phyloP scores from a whole-genome alignment of 23 tunicate species.

The Corella eumyota region DNA sequence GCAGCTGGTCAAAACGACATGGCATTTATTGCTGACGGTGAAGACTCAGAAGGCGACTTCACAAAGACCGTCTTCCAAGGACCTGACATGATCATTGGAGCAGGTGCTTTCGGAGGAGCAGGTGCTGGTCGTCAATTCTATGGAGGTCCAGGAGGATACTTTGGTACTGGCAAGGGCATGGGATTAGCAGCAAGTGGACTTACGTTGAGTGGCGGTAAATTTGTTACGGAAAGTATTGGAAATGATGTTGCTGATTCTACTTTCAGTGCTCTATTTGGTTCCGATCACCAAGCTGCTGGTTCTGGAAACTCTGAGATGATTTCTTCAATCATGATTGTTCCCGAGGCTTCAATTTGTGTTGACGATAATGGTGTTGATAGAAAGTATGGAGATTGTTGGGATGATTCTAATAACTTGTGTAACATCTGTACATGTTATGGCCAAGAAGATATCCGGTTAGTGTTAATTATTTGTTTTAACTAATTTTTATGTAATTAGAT shows the following conservation, averaged over 20 bases:
- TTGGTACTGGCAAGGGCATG: neutral
- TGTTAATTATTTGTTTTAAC: neutral
- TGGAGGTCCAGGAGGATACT: neutral
- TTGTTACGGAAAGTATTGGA: neutral
- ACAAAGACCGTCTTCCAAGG: conserved; percentile 10
- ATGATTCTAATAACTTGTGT: conserved; percentile 17
- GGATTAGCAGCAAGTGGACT: neutral
- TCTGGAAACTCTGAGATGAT: neutral
- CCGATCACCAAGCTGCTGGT: neutral
- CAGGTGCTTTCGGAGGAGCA: conserved; percentile 1
- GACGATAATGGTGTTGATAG: conserved; percentile 41
- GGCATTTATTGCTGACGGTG: no score
- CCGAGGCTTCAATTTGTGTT: conserved; percentile 50
- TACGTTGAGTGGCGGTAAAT: neutral
- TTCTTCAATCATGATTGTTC: conserved; percentile 8
- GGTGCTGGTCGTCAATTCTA: neutral
- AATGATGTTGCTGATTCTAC: conserved; percentile 3
- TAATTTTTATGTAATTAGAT: neutral
- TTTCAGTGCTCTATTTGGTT: neutral
- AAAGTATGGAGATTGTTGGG: conserved; percentile 59
- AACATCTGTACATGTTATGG: conserved; percentile 35
- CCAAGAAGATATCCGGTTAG: conserved; percentile 31
- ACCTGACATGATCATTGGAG: neutral
- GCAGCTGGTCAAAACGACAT: no score
- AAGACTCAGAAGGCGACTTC: neutral